These are phyloP conservation scores for Microctonus hyperodae DNA, from an alignment of 2,888 invertebrate species.

Conservation along the genomic window DNA sequence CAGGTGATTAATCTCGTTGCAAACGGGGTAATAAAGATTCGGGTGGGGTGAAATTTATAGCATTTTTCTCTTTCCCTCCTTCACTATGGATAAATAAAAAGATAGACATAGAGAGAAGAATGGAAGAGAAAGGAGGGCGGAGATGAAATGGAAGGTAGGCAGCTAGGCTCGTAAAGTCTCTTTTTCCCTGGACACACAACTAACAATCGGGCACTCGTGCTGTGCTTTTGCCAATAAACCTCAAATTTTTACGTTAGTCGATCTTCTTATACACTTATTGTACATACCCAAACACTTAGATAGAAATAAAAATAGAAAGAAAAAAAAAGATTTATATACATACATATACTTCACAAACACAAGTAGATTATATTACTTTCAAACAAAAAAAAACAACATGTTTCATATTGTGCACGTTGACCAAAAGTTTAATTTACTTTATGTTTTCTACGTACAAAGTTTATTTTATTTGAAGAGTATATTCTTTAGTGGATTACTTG, in stretches of 20 bases:
- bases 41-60: slow-evolving; percentile 31
- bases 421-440: background rate
- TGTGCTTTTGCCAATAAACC: slow-evolving; percentile 21
- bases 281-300: background rate
- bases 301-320: background rate
- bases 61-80: background rate
- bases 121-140: slow-evolving; percentile 25
- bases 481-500: background rate
- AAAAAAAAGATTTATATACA: too few species aligned
- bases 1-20: slow-evolving; percentile 25
- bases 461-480: background rate
- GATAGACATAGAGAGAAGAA: slow-evolving; percentile 26
- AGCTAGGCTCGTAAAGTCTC: slow-evolving; percentile 2
- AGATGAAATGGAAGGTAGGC: background rate
- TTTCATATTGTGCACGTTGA: background rate
- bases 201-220: slow-evolving; percentile 13
- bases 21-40: slow-evolving; percentile 35
- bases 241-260: slow-evolving; percentile 13
- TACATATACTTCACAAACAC: too few species aligned
- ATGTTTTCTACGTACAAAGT: background rate
- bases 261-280: background rate
- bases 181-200: background rate
- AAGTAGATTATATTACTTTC: background rate
- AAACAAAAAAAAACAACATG: background rate
- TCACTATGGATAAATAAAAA: slow-evolving; percentile 10